These are phyloP conservation scores for Leucophenga maculata DNA, from an alignment of 2,888 invertebrate genomes.

Conservation along the genomic window DNA sequence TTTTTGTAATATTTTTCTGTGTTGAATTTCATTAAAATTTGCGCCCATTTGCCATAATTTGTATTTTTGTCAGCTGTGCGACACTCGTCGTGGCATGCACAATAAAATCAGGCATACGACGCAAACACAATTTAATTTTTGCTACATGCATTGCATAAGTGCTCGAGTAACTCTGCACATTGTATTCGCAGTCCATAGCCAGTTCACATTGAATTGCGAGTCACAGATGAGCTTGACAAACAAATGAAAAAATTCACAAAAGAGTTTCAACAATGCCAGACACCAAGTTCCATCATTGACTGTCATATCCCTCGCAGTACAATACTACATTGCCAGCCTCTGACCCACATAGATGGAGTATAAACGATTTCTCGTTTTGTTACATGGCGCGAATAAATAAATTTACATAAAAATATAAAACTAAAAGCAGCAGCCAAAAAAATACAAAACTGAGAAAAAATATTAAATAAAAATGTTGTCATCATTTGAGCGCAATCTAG, in stretches of 20 bases:
- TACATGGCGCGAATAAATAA: conserved; percentile 10
- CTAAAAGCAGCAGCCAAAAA: background rate
- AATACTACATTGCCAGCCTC: background rate
- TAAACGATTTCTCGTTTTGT: background rate
- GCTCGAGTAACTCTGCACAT: background rate
- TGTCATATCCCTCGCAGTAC: no score
- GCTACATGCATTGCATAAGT: no score
- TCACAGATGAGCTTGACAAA: conserved; percentile 63
- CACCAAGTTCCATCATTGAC: conserved; percentile 8
- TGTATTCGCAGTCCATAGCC: background rate
- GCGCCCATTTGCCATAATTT: conserved; percentile 65
- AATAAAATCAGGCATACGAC: no score
- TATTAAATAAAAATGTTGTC: background rate
- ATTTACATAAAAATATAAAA: background rate
- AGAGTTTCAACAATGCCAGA: conserved; percentile 32
- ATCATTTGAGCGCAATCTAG: conserved; percentile 13
- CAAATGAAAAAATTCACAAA: conserved; percentile 50
- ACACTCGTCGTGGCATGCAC: conserved; percentile 5
- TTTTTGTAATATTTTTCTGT: conserved; percentile 34
- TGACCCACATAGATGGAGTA: background rate
- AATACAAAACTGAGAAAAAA: background rate
- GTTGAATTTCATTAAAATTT: conserved; percentile 65
- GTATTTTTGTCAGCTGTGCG: conserved; percentile 38
- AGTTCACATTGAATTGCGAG: conserved; percentile 29
- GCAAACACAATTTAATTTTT: no score